phyloP scores from a whole-genome alignment of 2,113 vertebrate genomes.

The Microcebus tavaratra region DNA sequence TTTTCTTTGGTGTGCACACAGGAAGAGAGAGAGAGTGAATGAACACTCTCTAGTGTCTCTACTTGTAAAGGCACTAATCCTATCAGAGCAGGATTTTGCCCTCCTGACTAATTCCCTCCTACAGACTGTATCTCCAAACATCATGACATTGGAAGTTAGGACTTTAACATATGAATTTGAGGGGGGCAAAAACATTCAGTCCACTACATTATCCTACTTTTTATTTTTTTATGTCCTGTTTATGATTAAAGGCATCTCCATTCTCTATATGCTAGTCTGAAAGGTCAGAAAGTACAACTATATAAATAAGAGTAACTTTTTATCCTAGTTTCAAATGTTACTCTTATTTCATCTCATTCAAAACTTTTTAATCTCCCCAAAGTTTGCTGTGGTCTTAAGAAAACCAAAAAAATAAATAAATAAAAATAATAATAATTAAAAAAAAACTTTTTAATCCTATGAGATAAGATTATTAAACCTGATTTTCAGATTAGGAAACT shows the following conservation, averaged over 20 bases:
- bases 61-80: neutral
- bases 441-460: neutral
- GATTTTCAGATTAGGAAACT: neutral
- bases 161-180: neutral
- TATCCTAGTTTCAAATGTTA: neutral
- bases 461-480: neutral
- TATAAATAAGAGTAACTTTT: neutral
- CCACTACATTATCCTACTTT: neutral
- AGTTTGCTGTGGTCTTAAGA: too few relatives aligned
- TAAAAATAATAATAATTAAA: too few relatives aligned
- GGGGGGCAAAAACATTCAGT: neutral
- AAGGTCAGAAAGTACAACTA: neutral
- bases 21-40: accelerated
- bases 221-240: neutral
- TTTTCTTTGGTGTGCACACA: neutral
- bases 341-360: neutral
- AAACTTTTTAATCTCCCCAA: neutral
- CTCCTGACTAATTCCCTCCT: neutral
- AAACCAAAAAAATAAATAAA: too few relatives aligned
- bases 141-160: neutral
- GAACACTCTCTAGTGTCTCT: neutral
- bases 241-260: neutral
- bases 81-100: neutral
- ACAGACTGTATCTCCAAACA: neutral
- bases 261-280: neutral